These are phyloP conservation scores for Pleuronectes platessa DNA, from an alignment of 2,113 vertebrate genomes.

Conservation along the genomic window DNA sequence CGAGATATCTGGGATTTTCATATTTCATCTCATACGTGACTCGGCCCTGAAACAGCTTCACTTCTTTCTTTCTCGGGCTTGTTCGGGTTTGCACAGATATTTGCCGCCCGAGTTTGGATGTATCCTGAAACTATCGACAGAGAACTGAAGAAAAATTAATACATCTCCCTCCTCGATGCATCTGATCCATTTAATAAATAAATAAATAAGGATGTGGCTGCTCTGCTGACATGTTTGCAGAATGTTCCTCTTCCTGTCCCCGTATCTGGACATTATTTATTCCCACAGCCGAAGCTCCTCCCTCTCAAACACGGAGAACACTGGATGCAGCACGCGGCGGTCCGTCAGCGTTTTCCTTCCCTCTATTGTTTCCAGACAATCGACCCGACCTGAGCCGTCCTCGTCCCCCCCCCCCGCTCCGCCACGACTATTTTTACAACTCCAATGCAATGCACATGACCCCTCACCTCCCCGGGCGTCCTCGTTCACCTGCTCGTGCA, in stretches of 20 bases:
- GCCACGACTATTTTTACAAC: conserved; percentile 54
- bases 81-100: no score
- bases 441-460: conserved; percentile 9
- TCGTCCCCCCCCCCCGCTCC: background rate
- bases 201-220: background rate
- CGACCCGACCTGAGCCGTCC: conserved; percentile 15
- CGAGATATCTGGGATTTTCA: no score
- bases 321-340: background rate
- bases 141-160: no score
- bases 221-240: background rate
- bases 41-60: no score
- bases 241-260: conserved; percentile 35
- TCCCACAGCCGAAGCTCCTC: conserved; percentile 34
- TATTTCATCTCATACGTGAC: no score
- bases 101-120: no score
- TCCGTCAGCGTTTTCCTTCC: conserved; percentile 56
- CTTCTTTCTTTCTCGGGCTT: no score
- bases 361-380: conserved; percentile 69
- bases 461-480: conserved; percentile 16
- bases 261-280: conserved; percentile 12
- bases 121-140: no score
- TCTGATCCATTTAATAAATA: background rate
- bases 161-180: background rate
- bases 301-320: background rate
- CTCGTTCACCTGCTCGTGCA: conserved; percentile 24